Conservation (phyloP, 1,140 invertebrate genomes). For the Pissodes strobi region DNA sequence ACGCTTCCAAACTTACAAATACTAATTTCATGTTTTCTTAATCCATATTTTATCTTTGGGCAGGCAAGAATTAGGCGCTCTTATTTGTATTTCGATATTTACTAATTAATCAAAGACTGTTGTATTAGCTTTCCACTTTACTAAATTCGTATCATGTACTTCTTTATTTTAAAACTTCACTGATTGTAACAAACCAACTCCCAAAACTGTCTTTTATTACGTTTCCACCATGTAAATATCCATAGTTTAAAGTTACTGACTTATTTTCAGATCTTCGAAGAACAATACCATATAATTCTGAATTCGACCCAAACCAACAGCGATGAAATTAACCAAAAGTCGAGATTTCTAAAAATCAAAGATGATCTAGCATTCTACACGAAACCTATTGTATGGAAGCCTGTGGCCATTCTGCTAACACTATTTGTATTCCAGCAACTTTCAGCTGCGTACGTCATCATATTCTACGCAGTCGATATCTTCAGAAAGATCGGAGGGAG, state of each 20-base stretch:
- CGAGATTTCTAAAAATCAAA: constrained; percentile 20
- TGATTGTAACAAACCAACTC: background rate
- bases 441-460: constrained; percentile 65
- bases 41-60: too few relatives aligned
- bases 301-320: constrained; percentile 14
- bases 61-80: too few relatives aligned
- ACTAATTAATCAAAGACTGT: too few relatives aligned
- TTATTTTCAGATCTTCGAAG: constrained; percentile 53
- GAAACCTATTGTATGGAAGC: constrained; percentile 57
- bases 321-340: constrained; percentile 11
- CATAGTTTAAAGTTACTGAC: background rate
- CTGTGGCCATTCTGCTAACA: constrained; percentile 57
- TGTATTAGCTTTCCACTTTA: too few relatives aligned
- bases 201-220: too few relatives aligned
- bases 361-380: constrained; percentile 34
- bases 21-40: too few relatives aligned
- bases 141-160: too few relatives aligned
- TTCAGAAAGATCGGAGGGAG: constrained; percentile 59
- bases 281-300: constrained; percentile 53
- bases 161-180: too few relatives aligned
- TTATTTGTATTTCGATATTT: too few relatives aligned
- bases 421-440: constrained; percentile 64
- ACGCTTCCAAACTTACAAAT: too few relatives aligned
- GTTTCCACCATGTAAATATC: too few relatives aligned
- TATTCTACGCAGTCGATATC: constrained; percentile 70